Percentiles rank a stretch among this genome's conserved stretches.
Evolutionary conservation across 2,888 invertebrate genomes (phyloP).

Genomic region (Uloborus plumipes): DNA sequence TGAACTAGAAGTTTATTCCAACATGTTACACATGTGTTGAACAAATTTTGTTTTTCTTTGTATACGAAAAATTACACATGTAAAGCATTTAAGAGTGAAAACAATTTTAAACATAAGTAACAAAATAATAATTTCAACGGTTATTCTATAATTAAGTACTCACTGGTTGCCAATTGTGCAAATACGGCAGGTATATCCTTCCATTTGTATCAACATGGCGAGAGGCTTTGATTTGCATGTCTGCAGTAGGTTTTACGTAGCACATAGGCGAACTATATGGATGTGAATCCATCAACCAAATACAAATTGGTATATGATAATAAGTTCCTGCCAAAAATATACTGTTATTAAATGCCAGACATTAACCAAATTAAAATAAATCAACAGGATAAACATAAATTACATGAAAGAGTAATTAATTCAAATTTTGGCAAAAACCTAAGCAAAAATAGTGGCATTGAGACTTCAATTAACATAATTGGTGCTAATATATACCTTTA

Average conservation of each 20-base stretch:
- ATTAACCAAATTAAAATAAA: neutral
- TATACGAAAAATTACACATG: neutral
- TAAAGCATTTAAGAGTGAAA: neutral
- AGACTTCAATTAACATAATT: neutral
- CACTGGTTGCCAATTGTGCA: constrained; percentile 87
- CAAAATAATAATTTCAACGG: neutral
- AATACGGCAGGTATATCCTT: constrained; percentile 94
- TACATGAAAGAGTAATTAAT: neutral
- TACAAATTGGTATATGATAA: constrained; percentile 96
- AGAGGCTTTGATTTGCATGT: constrained; percentile 96
- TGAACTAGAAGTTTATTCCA: too few relatives aligned
- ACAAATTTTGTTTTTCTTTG: too few relatives aligned
- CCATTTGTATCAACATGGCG: constrained; percentile 95
- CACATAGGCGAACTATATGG: constrained; percentile 94
- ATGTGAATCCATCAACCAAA: constrained; percentile 97
- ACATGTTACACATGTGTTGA: too few relatives aligned
- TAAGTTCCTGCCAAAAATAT: constrained; percentile 75
- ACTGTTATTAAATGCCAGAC: too few relatives aligned
- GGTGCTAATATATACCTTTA: too few relatives aligned
- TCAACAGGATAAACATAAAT: neutral
- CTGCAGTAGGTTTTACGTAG: constrained; percentile 89
- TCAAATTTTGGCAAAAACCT: neutral
- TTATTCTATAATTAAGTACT: constrained; percentile 25
- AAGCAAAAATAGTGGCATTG: neutral
- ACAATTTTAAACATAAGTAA: neutral